These are phyloP conservation scores for Machimus atricapillus DNA, from an alignment of 2,888 invertebrate species.

Conservation along the genomic window DNA sequence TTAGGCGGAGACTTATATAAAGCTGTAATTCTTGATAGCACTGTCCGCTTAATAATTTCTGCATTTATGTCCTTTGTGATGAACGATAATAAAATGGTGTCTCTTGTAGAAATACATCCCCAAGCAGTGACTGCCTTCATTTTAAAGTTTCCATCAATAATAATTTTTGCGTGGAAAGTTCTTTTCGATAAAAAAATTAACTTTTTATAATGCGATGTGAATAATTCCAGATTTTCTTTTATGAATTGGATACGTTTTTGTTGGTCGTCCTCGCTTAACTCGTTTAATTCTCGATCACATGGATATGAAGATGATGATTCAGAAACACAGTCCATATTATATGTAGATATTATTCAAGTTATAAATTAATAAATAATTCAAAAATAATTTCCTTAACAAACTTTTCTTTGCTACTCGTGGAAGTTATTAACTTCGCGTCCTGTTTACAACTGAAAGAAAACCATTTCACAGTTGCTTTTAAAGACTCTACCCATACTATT, in stretches of 20 bases:
- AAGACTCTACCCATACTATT: too few relatives aligned
- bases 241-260: background rate
- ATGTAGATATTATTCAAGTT: background rate
- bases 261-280: background rate
- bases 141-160: background rate
- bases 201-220: background rate
- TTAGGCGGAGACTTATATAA: background rate
- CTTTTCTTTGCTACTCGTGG: background rate
- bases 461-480: background rate
- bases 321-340: background rate
- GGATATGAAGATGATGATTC: background rate
- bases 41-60: background rate
- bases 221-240: background rate
- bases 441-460: background rate
- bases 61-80: background rate
- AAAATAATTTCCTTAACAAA: background rate
- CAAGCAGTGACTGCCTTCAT: background rate
- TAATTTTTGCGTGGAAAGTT: background rate
- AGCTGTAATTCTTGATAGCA: background rate
- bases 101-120: background rate
- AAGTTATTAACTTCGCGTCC: background rate
- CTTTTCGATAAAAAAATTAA: background rate
- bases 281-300: too few relatives aligned
- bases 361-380: background rate
- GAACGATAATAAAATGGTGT: background rate